A percentile compares a stretch with the other conserved stretches of the same genome.
Evolutionary conservation across 2,888 invertebrate genomes (phyloP).

Genomic region (Schizaphis graminum): DNA sequence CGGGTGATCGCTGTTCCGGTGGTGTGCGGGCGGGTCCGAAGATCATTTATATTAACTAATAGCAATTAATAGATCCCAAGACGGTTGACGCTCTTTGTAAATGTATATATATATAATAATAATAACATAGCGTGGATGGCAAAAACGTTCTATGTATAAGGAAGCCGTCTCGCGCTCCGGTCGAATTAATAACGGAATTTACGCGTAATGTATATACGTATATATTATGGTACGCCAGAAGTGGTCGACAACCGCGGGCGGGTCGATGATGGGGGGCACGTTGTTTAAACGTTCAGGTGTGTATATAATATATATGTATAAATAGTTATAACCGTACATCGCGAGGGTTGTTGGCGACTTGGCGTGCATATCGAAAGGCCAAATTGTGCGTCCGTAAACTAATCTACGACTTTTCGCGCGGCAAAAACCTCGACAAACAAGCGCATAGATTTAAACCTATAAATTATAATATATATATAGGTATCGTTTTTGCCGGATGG

Average conservation of each 20-base stretch:
- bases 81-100: slow-evolving; percentile 49
- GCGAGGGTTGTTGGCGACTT: not conserved
- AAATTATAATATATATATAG: not conserved
- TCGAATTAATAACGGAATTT: slow-evolving; percentile 50
- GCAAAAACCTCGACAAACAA: slow-evolving; percentile 32
- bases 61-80: slow-evolving; percentile 65
- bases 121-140: not conserved
- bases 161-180: slow-evolving; percentile 31
- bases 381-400: slow-evolving; percentile 48
- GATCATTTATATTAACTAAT: slow-evolving; percentile 65
- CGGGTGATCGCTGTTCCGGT: slow-evolving; percentile 20
- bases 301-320: not conserved
- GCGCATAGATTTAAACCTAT: slow-evolving; percentile 5
- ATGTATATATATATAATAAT: not conserved
- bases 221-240: not conserved
- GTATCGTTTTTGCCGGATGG: too few species aligned
- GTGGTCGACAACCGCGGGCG: not conserved
- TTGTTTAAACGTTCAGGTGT: slow-evolving; percentile 15
- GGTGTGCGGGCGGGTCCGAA: slow-evolving; percentile 18
- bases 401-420: slow-evolving; percentile 43
- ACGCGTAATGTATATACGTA: not conserved
- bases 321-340: not conserved
- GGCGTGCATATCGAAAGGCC: slow-evolving; percentile 4
- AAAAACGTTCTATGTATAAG: slow-evolving; percentile 50
- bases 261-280: not conserved